Conservation (phyloP, 2,888 invertebrate genomes). For the Melinaea menophilus region DNA sequence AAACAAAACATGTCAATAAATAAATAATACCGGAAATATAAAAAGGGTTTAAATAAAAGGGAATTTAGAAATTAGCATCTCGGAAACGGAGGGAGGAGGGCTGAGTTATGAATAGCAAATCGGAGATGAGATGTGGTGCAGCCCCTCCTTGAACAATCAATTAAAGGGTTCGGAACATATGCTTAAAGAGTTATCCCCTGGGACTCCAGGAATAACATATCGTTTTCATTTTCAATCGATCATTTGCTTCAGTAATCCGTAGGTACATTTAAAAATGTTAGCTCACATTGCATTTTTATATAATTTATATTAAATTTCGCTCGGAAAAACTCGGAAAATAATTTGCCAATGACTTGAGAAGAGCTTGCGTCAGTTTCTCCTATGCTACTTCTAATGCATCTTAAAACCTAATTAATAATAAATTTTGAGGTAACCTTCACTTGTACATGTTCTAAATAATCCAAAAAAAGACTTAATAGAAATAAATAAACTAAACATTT, state of each 20-base stretch:
- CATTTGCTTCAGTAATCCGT: constrained; percentile 28
- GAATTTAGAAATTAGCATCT: constrained; percentile 45
- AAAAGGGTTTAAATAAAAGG: constrained; percentile 66
- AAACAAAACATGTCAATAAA: constrained; percentile 53
- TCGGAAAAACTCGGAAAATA: no score
- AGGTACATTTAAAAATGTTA: no score
- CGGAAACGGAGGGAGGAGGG: constrained; percentile 41
- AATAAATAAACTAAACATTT: no score
- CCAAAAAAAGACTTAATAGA: no score
- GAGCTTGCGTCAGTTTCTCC: no score
- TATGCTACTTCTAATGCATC: no score
- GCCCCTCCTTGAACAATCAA: constrained; percentile 72
- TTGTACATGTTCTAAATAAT: no score
- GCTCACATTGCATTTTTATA: no score
- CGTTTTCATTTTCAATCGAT: constrained; percentile 54
- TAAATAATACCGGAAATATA: constrained; percentile 58
- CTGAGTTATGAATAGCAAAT: constrained; percentile 65
- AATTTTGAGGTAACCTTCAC: no score
- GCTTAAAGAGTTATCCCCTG: constrained; percentile 64
- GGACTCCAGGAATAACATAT: constrained; percentile 55
- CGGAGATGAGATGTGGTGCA: constrained; percentile 41
- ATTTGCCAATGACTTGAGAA: no score
- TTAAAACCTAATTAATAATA: no score
- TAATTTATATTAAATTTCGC: no score
- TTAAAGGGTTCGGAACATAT: constrained; percentile 70